Percentiles rank a stretch among this genome's conserved stretches.
Conservation (phyloP, 2,888 invertebrate species). For the Archips crataeganus region DNA sequence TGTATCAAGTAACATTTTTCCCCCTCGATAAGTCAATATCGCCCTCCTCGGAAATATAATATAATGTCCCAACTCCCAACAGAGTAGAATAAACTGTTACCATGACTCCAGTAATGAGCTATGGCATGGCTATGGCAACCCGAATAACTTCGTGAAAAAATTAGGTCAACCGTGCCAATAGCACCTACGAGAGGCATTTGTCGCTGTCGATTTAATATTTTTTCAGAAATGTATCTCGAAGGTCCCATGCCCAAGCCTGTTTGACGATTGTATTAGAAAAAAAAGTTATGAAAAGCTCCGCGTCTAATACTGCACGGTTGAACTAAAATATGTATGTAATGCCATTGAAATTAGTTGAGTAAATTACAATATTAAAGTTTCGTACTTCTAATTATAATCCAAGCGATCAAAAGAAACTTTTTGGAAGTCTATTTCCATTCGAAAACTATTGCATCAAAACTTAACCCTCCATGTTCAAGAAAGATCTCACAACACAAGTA, state of each 20-base stretch:
- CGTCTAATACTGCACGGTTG: not conserved
- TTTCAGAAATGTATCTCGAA: conserved; percentile 32
- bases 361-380: no score
- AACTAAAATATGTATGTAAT: no score
- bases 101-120: conserved; percentile 60
- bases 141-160: conserved; percentile 62
- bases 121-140: conserved; percentile 51
- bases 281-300: conserved; percentile 5
- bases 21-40: conserved; percentile 14
- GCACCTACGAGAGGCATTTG: conserved; percentile 49
- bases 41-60: conserved; percentile 3
- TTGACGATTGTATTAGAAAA: conserved; percentile 25
- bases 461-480: no score
- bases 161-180: conserved; percentile 64
- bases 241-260: conserved; percentile 24
- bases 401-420: no score
- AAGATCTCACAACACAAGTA: no score
- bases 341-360: no score
- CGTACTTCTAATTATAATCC: no score
- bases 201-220: conserved; percentile 45
- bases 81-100: conserved; percentile 22
- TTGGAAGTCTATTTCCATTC: no score
- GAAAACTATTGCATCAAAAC: no score
- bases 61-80: conserved; percentile 19
- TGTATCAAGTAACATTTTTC: conserved; percentile 2